These are phyloP conservation scores for Gobius niger DNA, from an alignment of 2,113 vertebrate species.

Conservation along the genomic window DNA sequence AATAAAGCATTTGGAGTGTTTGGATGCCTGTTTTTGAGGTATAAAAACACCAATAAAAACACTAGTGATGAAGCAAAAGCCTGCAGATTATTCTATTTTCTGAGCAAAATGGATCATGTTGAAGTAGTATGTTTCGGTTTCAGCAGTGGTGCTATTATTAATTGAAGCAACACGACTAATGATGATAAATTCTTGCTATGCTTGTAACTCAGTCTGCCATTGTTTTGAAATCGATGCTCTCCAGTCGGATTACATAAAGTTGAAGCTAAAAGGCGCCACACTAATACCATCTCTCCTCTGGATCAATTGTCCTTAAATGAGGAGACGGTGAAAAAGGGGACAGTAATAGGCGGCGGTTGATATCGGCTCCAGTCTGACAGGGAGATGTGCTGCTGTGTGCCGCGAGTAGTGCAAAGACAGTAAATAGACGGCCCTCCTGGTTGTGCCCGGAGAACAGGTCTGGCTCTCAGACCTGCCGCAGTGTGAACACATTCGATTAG, in stretches of 20 bases:
- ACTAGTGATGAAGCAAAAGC: no score
- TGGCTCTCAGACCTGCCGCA: constrained; percentile 11
- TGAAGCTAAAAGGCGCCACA: constrained; percentile 14
- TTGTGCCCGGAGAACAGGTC: constrained; percentile 12
- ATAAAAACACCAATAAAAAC: no score
- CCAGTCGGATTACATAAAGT: constrained; percentile 29
- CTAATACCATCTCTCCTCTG: constrained; percentile 19
- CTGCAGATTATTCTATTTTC: no score
- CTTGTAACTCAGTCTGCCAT: constrained; percentile 2
- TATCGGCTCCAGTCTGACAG: neutral
- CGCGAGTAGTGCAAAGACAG: constrained; percentile 7
- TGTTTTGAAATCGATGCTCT: constrained; percentile 17
- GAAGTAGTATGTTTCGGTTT: no score
- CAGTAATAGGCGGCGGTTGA: neutral
- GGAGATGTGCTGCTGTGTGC: neutral
- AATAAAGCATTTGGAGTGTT: no score
- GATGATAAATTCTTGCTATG: no score
- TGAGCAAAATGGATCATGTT: no score
- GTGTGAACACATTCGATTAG: constrained; percentile 10
- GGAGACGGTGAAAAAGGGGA: neutral
- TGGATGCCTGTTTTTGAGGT: no score
- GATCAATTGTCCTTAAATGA: constrained; percentile 13
- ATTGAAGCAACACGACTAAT: no score
- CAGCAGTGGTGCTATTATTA: no score
- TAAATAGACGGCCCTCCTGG: constrained; percentile 12